Evolutionary conservation across 2,888 invertebrate genomes (phyloP).

Genomic region (Mesorhabditis spiculigera): DNA sequence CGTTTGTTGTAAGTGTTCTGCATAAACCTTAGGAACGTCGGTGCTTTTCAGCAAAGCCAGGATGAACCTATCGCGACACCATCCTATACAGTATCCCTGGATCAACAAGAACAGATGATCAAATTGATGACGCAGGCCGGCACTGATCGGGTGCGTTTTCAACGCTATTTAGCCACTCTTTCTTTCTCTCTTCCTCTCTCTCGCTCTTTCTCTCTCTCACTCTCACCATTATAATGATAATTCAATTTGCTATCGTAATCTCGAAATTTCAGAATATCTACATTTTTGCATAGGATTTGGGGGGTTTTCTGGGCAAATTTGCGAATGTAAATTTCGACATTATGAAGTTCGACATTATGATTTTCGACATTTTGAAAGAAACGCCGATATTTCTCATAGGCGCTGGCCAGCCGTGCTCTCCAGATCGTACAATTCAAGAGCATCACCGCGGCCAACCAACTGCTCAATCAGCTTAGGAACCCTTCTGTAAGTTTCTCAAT

Average conservation of each 20-base stretch:
- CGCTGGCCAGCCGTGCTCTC: neutral
- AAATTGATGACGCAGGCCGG: constrained; percentile 1
- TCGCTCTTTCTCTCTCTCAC: too few relatives aligned
- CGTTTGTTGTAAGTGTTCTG: constrained; percentile 38
- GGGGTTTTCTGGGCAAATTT: too few relatives aligned
- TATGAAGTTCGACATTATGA: too few relatives aligned
- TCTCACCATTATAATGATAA: too few relatives aligned
- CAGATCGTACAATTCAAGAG: neutral
- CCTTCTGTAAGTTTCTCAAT: neutral
- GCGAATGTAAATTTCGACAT: too few relatives aligned
- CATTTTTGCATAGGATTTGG: too few relatives aligned
- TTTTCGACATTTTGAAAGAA: too few relatives aligned
- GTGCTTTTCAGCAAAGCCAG: neutral
- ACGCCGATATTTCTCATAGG: neutral
- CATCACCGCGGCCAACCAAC: neutral
- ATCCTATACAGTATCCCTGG: neutral
- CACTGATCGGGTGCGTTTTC: neutral
- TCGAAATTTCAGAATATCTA: too few relatives aligned
- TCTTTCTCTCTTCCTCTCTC: too few relatives aligned
- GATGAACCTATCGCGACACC: neutral
- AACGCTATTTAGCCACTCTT: too few relatives aligned
- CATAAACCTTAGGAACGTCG: neutral
- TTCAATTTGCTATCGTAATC: too few relatives aligned
- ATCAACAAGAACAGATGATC: neutral
- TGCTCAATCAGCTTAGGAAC: neutral